Evolutionary conservation across 1,140 invertebrate species (phyloP), one percentile per base, ranked within the genome.

Genomic region (Nasonia longicornis): DNA sequence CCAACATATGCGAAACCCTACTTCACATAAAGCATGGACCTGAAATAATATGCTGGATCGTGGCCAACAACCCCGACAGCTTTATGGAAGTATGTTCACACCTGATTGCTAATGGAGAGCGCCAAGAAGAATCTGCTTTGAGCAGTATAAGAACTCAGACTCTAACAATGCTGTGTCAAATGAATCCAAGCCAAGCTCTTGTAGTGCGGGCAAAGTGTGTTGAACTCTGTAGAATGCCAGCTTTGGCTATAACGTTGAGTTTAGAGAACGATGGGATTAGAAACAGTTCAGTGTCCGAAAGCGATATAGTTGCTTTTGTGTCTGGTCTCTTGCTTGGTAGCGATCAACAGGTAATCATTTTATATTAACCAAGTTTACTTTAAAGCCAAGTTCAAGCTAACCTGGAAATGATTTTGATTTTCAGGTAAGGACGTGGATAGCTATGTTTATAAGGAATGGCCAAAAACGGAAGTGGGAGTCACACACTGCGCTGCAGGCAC

Each of bases 11-110:
- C 1, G 97, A 99, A 91, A 96, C 96, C 1, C 88, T 99, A 8
- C 91, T 99, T 4, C 95, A 97, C 90, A 95, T 99, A 0, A 96
- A 96, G 85, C 96, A 98, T 91, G 98, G 98, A 0, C 93, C 96
- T 70, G 93, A 94, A 85, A 95, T 99, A 72, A 95, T 99, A 83
- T 97, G 96, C 86, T 95, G 95, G 93, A 91, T 96, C 90, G 93
- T 98, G 87, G 93, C 97, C 14, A 99, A 99, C 89, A 96, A 96
- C 91, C 97, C 98, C 8, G 97, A 99, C 86, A 95, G 94, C 86
- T 98, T 98, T 89, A 93, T 94, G 86, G 97, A 98, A 93, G 96
- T 98, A 35, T 97, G 96, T 81, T 93, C 94, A 12, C 94, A 95
- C 85, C 90, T 99, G 48, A 96, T 98, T 63, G 91, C 94, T 74